phyloP scores from a whole-genome alignment of 2,113 vertebrate genomes.

The Calyptomena viridis region DNA sequence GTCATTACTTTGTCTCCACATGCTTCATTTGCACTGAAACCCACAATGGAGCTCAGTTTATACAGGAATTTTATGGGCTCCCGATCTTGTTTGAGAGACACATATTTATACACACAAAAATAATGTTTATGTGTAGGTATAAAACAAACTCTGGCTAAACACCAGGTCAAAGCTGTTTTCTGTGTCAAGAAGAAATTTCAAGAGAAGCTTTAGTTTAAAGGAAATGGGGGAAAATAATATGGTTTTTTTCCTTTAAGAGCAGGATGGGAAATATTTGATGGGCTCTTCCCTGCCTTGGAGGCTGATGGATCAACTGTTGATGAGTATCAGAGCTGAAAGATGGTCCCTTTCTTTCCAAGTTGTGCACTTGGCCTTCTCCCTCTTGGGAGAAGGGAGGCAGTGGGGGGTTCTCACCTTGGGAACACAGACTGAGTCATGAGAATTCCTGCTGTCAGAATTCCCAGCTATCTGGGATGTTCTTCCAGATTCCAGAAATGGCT shows the following conservation, averaged over 20 bases:
- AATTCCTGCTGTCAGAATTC: background rate
- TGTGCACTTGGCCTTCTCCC: background rate
- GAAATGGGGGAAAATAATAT: background rate
- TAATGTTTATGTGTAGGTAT: background rate
- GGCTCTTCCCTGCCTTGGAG: background rate
- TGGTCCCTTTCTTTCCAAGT: background rate
- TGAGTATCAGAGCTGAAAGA: too few species aligned
- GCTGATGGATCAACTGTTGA: accelerated
- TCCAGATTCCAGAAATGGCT: background rate
- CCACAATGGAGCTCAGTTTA: background rate
- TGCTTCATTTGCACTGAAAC: background rate
- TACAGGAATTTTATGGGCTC: background rate
- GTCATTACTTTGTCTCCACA: accelerated
- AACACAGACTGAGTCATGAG: background rate
- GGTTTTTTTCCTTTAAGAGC: background rate
- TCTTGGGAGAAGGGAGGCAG: background rate
- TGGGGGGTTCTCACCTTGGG: background rate
- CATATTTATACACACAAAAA: background rate
- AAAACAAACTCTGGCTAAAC: background rate
- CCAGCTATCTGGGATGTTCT: background rate
- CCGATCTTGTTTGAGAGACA: background rate
- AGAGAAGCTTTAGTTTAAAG: background rate
- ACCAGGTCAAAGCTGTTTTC: background rate
- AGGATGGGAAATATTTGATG: accelerated
- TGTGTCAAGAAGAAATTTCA: background rate